phyloP scores from a whole-genome alignment of 2,888 invertebrate species.

The Troilus luridus region DNA sequence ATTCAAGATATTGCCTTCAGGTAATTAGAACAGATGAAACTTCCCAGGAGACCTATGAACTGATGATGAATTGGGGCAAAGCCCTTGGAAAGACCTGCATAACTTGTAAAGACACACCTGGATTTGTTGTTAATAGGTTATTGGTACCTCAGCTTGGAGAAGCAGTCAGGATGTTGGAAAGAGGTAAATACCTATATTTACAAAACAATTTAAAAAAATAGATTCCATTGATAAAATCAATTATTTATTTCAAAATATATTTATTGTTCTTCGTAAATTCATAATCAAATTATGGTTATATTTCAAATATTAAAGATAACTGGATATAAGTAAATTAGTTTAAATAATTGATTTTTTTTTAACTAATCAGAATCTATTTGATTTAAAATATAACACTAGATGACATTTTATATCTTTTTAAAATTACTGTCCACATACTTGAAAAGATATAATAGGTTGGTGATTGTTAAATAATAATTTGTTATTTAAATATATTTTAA shows the following conservation, averaged over 20 bases:
- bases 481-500: not conserved
- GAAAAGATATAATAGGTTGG: not conserved
- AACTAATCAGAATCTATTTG: not conserved
- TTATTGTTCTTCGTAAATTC: not conserved
- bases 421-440: not conserved
- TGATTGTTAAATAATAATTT: no score
- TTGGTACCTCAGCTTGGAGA: constrained; percentile 88
- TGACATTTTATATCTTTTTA: not conserved
- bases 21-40: constrained; percentile 83
- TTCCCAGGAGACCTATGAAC: constrained; percentile 80
- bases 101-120: constrained; percentile 92
- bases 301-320: no score
- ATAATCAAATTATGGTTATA: no score
- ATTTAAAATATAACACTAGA: not conserved
- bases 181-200: constrained; percentile 73
- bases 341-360: no score
- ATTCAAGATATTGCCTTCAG: constrained; percentile 66
- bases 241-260: not conserved
- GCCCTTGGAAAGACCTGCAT: constrained; percentile 87
- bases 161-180: constrained; percentile 83
- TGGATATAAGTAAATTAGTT: no score
- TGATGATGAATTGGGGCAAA: constrained; percentile 85
- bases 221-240: not conserved
- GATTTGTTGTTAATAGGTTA: constrained; percentile 91
- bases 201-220: not conserved